Base-by-base conservation (phyloP, 2,888 invertebrate species). In the Leucophora obtusa region DNA sequence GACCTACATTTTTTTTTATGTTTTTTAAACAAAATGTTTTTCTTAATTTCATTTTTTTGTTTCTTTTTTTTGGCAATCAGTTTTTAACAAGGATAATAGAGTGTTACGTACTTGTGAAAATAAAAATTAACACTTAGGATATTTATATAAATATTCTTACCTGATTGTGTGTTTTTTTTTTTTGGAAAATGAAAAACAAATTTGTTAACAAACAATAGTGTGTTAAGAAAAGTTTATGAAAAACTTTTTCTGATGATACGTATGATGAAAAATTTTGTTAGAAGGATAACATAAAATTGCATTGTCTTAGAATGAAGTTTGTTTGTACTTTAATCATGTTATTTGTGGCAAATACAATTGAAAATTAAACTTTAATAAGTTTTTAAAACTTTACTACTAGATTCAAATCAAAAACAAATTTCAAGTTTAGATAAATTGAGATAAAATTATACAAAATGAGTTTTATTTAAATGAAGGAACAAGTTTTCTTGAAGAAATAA, bases 1-100 rank as follows among this genome's bases (percentile, higher is more conserved):
- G 68, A 76, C 70, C 76, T 60, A 18, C 62, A 76, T 76, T 69
- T 58, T 58, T n/a, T 58, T 10, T 47, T n/a, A 38, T 11, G 14
- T 38, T 38, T 10, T 24, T 10, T 8, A 35, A 38, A 38, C 10
- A 38, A 38, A 38, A 47, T 47, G n/a, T 47, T 47, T 14, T n/a
- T 47, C 43, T 14, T 35, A 35, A 8, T 38, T 38, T 38, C 11
- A 1, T 38, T 3, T 9, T 35, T 35, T 35, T 5, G 3, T 10
- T 35, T 9, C 1, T 9, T 5, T 38, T 38, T 38, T 11, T 38
- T 38, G 38, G 14, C 38, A 38, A 14, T 11, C 38, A 38, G 10
- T 38, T 38, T 38, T 11, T 11, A 38, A 38, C 11, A 38, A 11
- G 38, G 8, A 8, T 38, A 3, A 11, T 38, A 38, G 3, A 38